Conservation (phyloP, 2,888 invertebrate species). For the Clivina fossor region DNA sequence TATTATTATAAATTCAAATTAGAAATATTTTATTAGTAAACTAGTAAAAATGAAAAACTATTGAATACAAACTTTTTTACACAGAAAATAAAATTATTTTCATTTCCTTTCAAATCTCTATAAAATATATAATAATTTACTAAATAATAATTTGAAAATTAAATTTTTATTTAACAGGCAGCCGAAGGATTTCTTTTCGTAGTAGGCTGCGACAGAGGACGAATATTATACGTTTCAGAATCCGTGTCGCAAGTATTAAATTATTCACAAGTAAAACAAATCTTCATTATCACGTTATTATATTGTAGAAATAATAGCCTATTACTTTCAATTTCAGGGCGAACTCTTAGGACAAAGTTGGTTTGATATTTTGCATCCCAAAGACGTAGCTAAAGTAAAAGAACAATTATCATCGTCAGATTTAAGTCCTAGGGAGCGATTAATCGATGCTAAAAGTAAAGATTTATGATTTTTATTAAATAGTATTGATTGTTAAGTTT, state of each 20-base stretch:
- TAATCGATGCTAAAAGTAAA: slow-evolving; percentile 90
- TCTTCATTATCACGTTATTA: neutral
- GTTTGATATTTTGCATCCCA: slow-evolving; percentile 93
- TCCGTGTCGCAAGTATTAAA: slow-evolving; percentile 81
- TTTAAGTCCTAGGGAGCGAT: slow-evolving; percentile 80
- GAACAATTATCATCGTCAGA: slow-evolving; percentile 91
- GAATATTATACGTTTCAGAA: slow-evolving; percentile 86
- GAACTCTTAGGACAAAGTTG: slow-evolving; percentile 90
- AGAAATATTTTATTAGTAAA: no score
- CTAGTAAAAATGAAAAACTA: no score
- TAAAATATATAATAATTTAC: no score
- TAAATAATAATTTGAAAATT: no score
- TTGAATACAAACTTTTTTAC: no score
- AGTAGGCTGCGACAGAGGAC: slow-evolving; percentile 89
- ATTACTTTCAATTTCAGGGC: slow-evolving; percentile 66
- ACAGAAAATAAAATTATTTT: no score
- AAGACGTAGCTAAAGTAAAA: slow-evolving; percentile 92
- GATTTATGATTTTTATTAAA: no score
- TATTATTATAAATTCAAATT: no score
- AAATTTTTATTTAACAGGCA: slow-evolving; percentile 56
- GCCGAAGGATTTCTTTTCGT: slow-evolving; percentile 91
- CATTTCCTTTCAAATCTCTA: no score
- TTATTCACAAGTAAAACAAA: slow-evolving; percentile 76
- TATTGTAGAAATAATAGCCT: no score
- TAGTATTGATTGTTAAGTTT: no score